phyloP scores from a whole-genome alignment of 2,797 vertebrate species.

The Eremophila alpestris region DNA sequence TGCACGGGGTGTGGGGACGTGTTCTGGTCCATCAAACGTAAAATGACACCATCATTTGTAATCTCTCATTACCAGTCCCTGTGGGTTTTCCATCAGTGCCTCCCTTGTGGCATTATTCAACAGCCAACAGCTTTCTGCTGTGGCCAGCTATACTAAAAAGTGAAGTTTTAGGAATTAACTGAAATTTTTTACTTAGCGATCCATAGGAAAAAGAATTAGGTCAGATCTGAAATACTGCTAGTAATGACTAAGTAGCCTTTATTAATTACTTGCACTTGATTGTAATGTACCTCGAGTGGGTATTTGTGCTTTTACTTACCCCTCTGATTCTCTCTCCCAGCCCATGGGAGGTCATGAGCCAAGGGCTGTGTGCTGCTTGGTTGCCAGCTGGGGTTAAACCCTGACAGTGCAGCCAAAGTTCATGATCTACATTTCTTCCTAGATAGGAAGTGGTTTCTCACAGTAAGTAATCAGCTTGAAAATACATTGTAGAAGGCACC shows the following conservation, averaged over 20 bases:
- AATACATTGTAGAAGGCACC: neutral
- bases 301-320: neutral
- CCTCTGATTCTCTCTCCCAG: neutral
- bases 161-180: neutral
- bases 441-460: neutral
- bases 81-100: neutral
- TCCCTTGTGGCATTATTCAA: neutral
- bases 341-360: neutral
- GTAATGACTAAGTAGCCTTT: slow-evolving; percentile 34
- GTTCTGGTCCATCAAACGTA: neutral
- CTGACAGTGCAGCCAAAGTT: neutral
- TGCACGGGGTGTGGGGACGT: neutral
- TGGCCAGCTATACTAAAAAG: neutral
- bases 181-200: neutral
- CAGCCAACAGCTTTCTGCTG: neutral
- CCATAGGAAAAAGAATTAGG: neutral
- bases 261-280: neutral
- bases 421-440: neutral
- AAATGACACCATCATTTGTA: slow-evolving; percentile 19
- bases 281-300: neutral
- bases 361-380: neutral
- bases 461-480: neutral
- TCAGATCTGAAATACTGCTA: slow-evolving; percentile 39
- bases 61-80: neutral
- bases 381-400: neutral